Conservation (phyloP, 2,113 vertebrate genomes). For the Thamnophis sirtalis region DNA sequence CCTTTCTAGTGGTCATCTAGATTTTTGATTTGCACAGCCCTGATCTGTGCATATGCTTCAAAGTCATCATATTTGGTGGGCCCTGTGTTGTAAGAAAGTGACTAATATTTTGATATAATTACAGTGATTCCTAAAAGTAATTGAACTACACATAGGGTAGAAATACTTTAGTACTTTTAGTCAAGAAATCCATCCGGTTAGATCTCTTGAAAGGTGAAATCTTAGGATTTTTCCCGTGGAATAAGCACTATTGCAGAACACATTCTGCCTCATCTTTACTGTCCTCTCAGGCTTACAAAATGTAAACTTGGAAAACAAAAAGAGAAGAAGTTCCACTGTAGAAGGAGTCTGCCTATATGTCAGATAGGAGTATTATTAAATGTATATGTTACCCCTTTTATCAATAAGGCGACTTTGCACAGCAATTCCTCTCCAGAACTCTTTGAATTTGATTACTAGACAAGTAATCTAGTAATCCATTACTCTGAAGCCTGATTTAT, state of each 20-base stretch:
- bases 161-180: neutral
- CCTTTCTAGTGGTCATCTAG: neutral
- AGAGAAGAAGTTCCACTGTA: neutral
- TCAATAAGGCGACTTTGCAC: neutral
- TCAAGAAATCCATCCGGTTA: accelerated
- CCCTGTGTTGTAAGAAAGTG: neutral
- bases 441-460: neutral
- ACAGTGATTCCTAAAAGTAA: neutral
- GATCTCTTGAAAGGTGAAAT: neutral
- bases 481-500: neutral
- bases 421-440: neutral
- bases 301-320: neutral
- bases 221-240: neutral
- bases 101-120: neutral
- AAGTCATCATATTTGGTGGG: neutral
- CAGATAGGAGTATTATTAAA: neutral
- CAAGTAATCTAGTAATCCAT: neutral
- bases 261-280: neutral
- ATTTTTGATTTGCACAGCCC: neutral
- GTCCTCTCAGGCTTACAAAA: neutral
- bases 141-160: neutral
- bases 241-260: neutral
- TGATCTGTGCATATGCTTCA: neutral
- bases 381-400: neutral
- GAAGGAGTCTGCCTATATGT: neutral